A percentile compares a stretch with the other conserved stretches of the same genome.
Conservation (phyloP, 2,797 vertebrate species). For the Helostoma temminkii region DNA sequence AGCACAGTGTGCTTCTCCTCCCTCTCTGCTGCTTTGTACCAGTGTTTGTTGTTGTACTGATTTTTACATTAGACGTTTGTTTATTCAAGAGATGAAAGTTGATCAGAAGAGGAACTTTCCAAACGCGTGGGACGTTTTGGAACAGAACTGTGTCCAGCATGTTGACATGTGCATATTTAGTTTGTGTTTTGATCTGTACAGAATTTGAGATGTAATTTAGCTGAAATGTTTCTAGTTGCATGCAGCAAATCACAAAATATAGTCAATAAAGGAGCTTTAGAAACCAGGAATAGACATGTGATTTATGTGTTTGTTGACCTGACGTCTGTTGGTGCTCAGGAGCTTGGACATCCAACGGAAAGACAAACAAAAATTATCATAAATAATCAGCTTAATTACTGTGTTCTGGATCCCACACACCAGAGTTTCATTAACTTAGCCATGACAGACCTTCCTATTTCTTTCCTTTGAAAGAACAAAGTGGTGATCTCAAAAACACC, state of each 20-base stretch:
- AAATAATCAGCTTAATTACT: too few species aligned
- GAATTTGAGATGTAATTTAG: conserved; percentile 51
- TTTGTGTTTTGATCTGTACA: conserved; percentile 57
- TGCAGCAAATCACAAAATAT: conserved; percentile 53
- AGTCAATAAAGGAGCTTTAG: conserved; percentile 69
- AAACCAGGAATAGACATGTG: conserved; percentile 10
- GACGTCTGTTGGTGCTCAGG: not conserved
- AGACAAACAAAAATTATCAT: too few species aligned
- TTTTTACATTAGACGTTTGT: conserved; percentile 31
- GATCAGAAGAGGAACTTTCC: conserved; percentile 11
- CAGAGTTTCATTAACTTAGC: too few species aligned
- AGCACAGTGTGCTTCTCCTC: conserved; percentile 4
- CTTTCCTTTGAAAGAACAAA: too few species aligned
- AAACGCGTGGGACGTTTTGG: conserved; percentile 5
- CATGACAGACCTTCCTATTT: too few species aligned
- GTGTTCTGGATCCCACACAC: too few species aligned
- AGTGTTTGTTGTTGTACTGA: conserved; percentile 37
- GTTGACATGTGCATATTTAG: conserved; percentile 36
- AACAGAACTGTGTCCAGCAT: conserved; percentile 22
- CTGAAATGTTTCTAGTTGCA: conserved; percentile 62
- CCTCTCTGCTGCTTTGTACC: conserved; percentile 19
- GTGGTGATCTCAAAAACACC: too few species aligned
- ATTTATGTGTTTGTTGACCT: conserved; percentile 5
- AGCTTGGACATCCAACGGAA: not conserved
- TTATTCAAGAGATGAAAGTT: conserved; percentile 5